A percentile compares a stretch with the other conserved stretches of the same genome.
Evolutionary conservation across 2,113 vertebrate genomes (phyloP).

Genomic region (Eptesicus fuscus): DNA sequence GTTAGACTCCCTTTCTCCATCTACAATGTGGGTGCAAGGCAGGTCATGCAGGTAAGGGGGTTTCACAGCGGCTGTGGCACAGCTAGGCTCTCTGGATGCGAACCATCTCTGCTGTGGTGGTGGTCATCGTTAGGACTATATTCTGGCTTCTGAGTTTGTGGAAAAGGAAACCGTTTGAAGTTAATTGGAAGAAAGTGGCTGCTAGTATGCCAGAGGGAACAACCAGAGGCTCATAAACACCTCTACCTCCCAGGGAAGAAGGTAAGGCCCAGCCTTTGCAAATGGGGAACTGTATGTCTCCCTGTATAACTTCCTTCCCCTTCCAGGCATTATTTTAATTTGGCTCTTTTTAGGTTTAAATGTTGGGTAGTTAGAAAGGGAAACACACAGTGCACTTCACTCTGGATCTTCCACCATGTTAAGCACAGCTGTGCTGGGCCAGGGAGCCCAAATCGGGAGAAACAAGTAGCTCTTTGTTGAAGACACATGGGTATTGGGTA

Average conservation of each 20-base stretch:
- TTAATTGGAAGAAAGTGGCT: not conserved
- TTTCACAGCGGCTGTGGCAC: not conserved
- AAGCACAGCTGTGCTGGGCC: not conserved
- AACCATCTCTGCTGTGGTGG: not conserved
- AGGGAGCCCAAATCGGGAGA: not conserved
- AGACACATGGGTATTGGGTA: not conserved
- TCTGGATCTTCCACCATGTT: not conserved
- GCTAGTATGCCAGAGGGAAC: not conserved
- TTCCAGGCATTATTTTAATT: not conserved
- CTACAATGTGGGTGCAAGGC: not conserved
- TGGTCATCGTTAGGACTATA: conserved; percentile 1
- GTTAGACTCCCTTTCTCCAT: not conserved
- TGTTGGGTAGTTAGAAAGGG: not conserved
- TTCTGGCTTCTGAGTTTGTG: not conserved
- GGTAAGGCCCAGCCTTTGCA: not conserved
- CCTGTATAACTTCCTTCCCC: not conserved
- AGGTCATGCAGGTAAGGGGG: not conserved
- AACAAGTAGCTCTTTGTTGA: not conserved
- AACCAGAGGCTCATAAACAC: not conserved
- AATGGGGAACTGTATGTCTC: not conserved
- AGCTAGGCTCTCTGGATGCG: not conserved
- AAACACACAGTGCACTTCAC: not conserved
- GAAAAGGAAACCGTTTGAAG: conserved; percentile 8
- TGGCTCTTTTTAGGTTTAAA: not conserved
- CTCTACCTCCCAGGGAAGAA: not conserved